phyloP scores from a whole-genome alignment of 2,797 vertebrate species.

The Mallotus villosus region DNA sequence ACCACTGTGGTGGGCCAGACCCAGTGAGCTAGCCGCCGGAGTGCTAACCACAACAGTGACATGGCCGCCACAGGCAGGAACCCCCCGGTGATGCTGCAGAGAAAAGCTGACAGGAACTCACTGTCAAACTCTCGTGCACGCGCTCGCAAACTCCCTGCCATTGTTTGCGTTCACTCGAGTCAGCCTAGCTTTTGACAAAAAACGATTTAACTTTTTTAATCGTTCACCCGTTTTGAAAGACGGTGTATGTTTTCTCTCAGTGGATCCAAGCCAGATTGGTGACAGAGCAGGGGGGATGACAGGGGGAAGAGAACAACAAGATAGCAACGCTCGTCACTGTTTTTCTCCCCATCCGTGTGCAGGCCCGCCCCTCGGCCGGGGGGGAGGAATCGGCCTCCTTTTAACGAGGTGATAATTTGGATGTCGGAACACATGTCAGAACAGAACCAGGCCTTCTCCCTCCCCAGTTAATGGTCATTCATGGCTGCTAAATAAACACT shows the following conservation, averaged over 20 bases:
- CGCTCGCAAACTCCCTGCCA: constrained; percentile 26
- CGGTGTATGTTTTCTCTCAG: neutral
- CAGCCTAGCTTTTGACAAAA: neutral
- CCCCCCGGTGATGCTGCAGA: constrained; percentile 61
- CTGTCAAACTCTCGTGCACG: constrained; percentile 47
- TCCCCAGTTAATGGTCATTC: constrained; percentile 58
- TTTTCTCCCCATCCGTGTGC: constrained; percentile 9
- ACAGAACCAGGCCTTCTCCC: constrained; percentile 51
- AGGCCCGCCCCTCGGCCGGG: constrained; percentile 38
- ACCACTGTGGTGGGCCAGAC: constrained; percentile 45
- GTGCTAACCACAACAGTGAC: constrained; percentile 53
- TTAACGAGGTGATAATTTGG: constrained; percentile 70
- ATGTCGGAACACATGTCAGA: constrained; percentile 61
- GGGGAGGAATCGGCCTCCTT: constrained; percentile 44
- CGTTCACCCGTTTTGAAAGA: neutral
- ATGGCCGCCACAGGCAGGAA: constrained; percentile 62
- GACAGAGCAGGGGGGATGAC: neutral
- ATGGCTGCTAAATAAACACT: constrained; percentile 58
- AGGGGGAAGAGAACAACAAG: neutral
- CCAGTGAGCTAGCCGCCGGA: constrained; percentile 36
- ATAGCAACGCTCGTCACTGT: constrained; percentile 11
- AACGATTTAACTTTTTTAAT: too few relatives aligned
- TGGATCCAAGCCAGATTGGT: too few relatives aligned
- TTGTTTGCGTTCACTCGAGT: neutral
- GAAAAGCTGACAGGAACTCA: constrained; percentile 67